Evolutionary conservation across 2,113 vertebrate species (phyloP).

Genomic region (Eulacestoma nigropectus): DNA sequence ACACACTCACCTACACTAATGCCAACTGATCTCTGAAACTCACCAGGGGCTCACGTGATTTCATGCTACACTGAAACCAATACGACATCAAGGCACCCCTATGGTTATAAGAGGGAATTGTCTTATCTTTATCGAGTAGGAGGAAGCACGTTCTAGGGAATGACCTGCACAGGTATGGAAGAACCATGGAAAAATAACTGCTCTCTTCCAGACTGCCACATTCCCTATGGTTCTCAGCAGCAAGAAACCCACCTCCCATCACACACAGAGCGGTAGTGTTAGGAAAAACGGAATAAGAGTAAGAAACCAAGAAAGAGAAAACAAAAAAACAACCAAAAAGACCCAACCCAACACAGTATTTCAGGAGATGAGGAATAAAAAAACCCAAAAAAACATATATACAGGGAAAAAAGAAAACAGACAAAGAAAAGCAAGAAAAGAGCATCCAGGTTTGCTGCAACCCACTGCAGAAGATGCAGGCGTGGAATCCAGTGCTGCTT

Average conservation of each 20-base stretch:
- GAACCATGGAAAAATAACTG: background rate
- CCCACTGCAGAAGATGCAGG: background rate
- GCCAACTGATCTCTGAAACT: background rate
- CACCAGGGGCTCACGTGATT: background rate
- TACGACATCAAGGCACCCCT: background rate
- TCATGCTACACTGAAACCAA: background rate
- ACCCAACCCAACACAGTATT: background rate
- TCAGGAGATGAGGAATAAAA: background rate
- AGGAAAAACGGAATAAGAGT: background rate
- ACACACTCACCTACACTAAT: background rate
- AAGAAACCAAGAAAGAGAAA: background rate
- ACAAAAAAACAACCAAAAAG: background rate
- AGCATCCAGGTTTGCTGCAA: background rate
- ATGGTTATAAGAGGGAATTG: rapidly evolving
- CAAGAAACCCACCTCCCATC: background rate
- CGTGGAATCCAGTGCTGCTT: background rate
- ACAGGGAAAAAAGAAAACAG: background rate
- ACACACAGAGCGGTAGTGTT: background rate
- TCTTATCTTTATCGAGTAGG: background rate
- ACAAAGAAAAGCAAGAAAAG: background rate
- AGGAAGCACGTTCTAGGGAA: background rate
- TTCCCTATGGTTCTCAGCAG: background rate
- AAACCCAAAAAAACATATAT: background rate
- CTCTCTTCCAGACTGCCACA: background rate
- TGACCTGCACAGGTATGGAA: background rate